phyloP scores from a whole-genome alignment of 2,888 invertebrate genomes.

The Nomada hirtipes region DNA sequence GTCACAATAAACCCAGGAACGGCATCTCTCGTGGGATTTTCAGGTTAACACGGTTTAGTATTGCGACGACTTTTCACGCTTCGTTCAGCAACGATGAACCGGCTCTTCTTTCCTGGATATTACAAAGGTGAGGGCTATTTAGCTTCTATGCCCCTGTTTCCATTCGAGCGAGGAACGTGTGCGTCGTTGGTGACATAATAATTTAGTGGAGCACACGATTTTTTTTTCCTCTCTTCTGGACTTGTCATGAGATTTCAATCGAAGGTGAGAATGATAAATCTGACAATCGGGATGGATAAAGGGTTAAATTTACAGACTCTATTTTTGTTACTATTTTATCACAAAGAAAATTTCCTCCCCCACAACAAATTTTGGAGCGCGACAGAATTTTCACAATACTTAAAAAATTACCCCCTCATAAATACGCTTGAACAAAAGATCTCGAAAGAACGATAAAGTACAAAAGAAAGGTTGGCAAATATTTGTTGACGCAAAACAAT shows the following conservation, averaged over 20 bases:
- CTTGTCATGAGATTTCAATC: constrained; percentile 31
- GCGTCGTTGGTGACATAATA: constrained; percentile 18
- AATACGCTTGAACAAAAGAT: too few relatives aligned
- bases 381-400: too few relatives aligned
- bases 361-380: too few relatives aligned
- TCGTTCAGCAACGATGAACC: constrained; percentile 64
- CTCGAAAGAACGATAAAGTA: too few relatives aligned
- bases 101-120: constrained; percentile 60
- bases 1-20: constrained; percentile 68
- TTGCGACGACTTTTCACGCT: constrained; percentile 66
- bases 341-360: too few relatives aligned
- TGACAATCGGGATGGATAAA: not conserved
- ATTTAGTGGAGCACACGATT: constrained; percentile 19
- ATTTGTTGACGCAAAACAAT: not conserved
- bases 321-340: too few relatives aligned
- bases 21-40: constrained; percentile 63
- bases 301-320: too few relatives aligned
- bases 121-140: constrained; percentile 12
- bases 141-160: not conserved
- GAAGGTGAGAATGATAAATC: not conserved
- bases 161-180: not conserved
- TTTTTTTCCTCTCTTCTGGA: not conserved
- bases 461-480: not conserved
- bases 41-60: constrained; percentile 65
- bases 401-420: too few relatives aligned